Percentiles rank a stretch among this genome's conserved stretches.
Conservation (phyloP, 2,888 invertebrate genomes). For the Cantharis lateralis region DNA sequence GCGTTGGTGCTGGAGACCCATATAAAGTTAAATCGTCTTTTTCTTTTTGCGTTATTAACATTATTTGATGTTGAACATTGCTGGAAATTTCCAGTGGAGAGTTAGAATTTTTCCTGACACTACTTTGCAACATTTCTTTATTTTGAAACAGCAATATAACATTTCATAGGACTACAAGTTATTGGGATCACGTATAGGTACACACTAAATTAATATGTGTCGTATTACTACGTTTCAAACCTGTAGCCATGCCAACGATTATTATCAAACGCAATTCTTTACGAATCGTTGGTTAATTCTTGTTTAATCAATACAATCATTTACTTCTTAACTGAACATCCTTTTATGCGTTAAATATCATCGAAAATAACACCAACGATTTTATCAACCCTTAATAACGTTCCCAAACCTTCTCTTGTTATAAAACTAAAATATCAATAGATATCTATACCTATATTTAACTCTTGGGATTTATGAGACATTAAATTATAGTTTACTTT, state of each 20-base stretch:
- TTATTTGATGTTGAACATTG: constrained; percentile 44
- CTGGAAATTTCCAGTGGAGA: constrained; percentile 37
- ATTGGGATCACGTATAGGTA: neutral
- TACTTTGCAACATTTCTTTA: neutral
- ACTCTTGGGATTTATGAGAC: neutral
- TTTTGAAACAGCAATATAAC: neutral
- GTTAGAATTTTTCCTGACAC: neutral
- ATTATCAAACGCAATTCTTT: constrained; percentile 47
- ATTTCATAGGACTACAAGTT: neutral
- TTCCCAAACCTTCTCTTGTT: neutral
- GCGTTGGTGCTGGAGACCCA: constrained; percentile 45
- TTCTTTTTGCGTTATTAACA: constrained; percentile 45
- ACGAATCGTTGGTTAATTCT: constrained; percentile 44
- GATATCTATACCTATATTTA: neutral
- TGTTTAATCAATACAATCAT: constrained; percentile 42
- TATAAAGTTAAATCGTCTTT: constrained; percentile 46
- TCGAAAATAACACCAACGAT: neutral
- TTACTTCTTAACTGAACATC: constrained; percentile 20
- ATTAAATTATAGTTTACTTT: no score
- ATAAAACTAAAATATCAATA: neutral
- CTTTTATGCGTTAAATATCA: constrained; percentile 12
- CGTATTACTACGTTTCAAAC: constrained; percentile 33
- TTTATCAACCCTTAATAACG: neutral
- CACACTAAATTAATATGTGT: neutral
- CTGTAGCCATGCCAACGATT: constrained; percentile 52